Base-by-base conservation (phyloP, 2,113 vertebrate genomes). In the Xerus inauris region DNA sequence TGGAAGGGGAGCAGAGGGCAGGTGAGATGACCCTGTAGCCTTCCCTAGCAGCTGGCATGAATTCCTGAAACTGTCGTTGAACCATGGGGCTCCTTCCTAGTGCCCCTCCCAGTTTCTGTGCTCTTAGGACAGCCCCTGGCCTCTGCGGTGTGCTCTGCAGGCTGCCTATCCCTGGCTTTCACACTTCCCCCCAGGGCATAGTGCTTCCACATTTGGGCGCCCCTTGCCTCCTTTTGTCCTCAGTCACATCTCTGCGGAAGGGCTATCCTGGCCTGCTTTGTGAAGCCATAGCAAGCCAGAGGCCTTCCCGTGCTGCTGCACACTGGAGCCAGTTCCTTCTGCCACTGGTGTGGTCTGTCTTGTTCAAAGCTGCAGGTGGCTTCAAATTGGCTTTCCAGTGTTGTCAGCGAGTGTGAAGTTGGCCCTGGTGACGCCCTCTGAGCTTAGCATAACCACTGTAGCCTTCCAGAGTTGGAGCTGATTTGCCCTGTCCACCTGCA, bases 401-500 rank as follows among this genome's bases (percentile, higher is more conserved):
- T 47, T 40, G 64, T 77, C 11, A 19, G 14, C 8, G 3, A 6
- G 12, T 7, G 10, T 57, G 71, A n/a, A 54, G 4, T 40, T 69
- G 30, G 28, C 30, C n/a, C 45, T 92, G 40, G 57, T 26, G 51
- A 7, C 4, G 6, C 32, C 28, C 13, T 0, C 69, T 8, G 5
- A 83, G 62, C 38, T 49, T 6, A 45, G 26, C 7, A 22, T 26
- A 35, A 45, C 38, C 32, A 22, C 62, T 71, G 24, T 22, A 45
- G 64, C 65, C 47, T 35, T 24, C 76, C 24, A 28, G 28, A 62
- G 62, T 71, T 22, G 64, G 73, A 26, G 40, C 38, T 82, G 69
- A 13, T 14, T 5, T 6, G n/a, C 24, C 4, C 3, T 59, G 35
- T 5, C 26, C 5, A 30, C 20, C 32, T 2, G 0, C 32, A 1